phyloP scores from a whole-genome alignment of 2,888 invertebrate genomes.

The Eudasyphora cyanicolor region DNA sequence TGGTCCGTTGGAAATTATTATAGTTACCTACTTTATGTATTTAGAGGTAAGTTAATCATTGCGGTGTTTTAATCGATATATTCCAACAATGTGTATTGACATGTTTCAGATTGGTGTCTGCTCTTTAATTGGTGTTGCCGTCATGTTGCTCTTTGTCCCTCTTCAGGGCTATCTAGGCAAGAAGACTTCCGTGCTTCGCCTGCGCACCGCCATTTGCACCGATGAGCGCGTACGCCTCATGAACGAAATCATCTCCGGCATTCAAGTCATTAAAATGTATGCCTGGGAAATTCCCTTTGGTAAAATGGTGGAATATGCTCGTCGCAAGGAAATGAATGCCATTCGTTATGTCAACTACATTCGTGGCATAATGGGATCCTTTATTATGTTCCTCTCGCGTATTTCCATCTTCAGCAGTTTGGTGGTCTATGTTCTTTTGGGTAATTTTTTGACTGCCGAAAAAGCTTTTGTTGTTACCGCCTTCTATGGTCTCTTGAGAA shows the following conservation, averaged over 20 bases:
- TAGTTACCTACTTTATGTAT: conserved; percentile 89
- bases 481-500: conserved; percentile 91
- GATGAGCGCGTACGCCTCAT: conserved; percentile 94
- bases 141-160: conserved; percentile 85
- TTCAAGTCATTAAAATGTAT: conserved; percentile 97
- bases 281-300: conserved; percentile 96
- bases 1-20: conserved; percentile 89
- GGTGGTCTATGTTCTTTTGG: conserved; percentile 86
- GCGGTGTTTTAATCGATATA: background rate
- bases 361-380: conserved; percentile 88
- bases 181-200: conserved; percentile 86
- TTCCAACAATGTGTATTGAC: background rate
- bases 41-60: conserved; percentile 58
- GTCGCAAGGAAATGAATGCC: conserved; percentile 83
- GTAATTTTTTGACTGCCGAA: conserved; percentile 88
- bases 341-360: conserved; percentile 88
- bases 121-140: conserved; percentile 82
- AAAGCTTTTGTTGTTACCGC: conserved; percentile 92
- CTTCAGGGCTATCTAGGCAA: conserved; percentile 89
- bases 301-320: conserved; percentile 84
- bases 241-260: conserved; percentile 93
- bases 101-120: conserved; percentile 80
- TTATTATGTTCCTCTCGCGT: conserved; percentile 93
- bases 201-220: conserved; percentile 90
- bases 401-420: conserved; percentile 92